phyloP scores from a whole-genome alignment of 2,113 vertebrate species.

The Indicator indicator region DNA sequence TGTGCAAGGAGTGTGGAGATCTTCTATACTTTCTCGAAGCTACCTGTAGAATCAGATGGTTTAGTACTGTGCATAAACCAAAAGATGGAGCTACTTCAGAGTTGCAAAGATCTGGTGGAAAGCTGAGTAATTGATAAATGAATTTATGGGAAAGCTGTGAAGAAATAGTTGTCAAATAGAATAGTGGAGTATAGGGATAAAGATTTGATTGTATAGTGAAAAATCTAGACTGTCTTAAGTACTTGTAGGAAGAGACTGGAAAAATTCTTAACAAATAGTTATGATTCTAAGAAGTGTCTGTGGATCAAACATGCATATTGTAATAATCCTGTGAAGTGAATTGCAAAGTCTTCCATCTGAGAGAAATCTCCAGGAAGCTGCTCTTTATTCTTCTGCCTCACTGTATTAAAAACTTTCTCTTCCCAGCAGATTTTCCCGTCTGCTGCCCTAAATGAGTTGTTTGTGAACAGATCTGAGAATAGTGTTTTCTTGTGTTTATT shows the following conservation, averaged over 20 bases:
- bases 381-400: neutral
- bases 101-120: neutral
- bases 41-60: neutral
- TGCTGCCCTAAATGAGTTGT: neutral
- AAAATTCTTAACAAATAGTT: neutral
- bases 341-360: neutral
- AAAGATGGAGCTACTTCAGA: neutral
- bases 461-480: neutral
- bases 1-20: neutral
- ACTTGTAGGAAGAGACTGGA: neutral
- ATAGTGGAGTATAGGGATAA: neutral
- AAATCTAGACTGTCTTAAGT: neutral
- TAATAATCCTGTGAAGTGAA: neutral
- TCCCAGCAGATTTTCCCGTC: neutral
- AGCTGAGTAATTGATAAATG: neutral
- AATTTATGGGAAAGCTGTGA: neutral
- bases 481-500: neutral
- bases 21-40: neutral
- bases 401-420: neutral
- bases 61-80: neutral
- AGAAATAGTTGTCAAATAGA: neutral
- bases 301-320: neutral
- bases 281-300: neutral
- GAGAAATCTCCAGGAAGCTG: neutral
- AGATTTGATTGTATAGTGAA: neutral